A percentile compares a stretch with the other conserved stretches of the same genome.
Evolutionary conservation across 2,888 invertebrate species (phyloP).

Genomic region (Mechanitis mazaeus): DNA sequence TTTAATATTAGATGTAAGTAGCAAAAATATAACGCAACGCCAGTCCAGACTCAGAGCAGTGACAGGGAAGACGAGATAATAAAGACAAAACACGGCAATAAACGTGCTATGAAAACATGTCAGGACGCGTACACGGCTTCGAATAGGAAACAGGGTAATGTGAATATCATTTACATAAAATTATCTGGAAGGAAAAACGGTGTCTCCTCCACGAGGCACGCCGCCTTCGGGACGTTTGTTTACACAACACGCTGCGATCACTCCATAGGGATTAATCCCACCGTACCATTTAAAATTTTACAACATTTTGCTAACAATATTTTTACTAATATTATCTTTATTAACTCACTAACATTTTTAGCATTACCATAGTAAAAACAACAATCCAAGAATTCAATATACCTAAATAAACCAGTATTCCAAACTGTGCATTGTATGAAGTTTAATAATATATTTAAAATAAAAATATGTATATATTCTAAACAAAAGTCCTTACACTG

Average conservation of each 20-base stretch:
- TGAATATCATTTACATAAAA: slow-evolving; percentile 73
- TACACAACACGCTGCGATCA: slow-evolving; percentile 55
- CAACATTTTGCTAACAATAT: neutral
- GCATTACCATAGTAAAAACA: neutral
- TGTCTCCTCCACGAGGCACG: slow-evolving; percentile 45
- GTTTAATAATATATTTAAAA: neutral
- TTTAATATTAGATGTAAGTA: slow-evolving; percentile 21
- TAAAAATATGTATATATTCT: neutral
- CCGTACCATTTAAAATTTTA: slow-evolving; percentile 41
- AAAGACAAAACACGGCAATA: slow-evolving; percentile 65
- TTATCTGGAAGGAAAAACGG: slow-evolving; percentile 59
- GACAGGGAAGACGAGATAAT: slow-evolving; percentile 56
- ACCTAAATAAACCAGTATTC: neutral
- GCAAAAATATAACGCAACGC: slow-evolving; percentile 41
- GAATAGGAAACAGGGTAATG: slow-evolving; percentile 65
- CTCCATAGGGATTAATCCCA: slow-evolving; percentile 56
- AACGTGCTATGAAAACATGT: slow-evolving; percentile 62
- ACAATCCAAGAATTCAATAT: slow-evolving; percentile 1
- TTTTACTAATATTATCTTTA: neutral
- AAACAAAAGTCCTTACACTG: slow-evolving; percentile 29
- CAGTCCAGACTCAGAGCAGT: slow-evolving; percentile 45
- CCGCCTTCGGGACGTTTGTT: slow-evolving; percentile 50
- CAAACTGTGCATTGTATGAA: neutral
- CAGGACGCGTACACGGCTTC: slow-evolving; percentile 47
- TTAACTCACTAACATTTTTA: neutral